Evolutionary conservation across 2,888 invertebrate species (phyloP).

Genomic region (Volucella inflata): DNA sequence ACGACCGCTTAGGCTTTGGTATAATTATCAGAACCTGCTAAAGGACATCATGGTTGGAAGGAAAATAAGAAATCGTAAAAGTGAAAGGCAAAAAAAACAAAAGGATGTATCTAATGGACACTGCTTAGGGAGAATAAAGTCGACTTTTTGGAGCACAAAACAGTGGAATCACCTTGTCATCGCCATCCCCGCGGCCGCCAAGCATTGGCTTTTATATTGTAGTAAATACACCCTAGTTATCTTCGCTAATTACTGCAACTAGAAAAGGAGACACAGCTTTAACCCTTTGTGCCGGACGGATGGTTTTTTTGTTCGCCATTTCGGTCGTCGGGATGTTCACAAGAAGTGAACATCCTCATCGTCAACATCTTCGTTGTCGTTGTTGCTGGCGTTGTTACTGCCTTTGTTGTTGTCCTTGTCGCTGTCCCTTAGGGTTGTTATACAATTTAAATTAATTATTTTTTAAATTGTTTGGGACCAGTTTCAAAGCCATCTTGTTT

Average conservation of each 20-base stretch:
- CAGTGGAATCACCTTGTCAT: background rate
- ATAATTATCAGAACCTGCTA: background rate
- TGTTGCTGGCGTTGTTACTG: background rate
- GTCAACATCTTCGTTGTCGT: background rate
- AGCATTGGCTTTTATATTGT: constrained; percentile 32
- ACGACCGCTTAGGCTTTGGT: background rate
- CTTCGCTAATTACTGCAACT: constrained; percentile 40
- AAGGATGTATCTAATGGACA: constrained; percentile 2
- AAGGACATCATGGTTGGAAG: constrained; percentile 16
- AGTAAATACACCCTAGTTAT: constrained; percentile 41
- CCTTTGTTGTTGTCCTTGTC: background rate
- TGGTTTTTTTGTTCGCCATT: background rate
- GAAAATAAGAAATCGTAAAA: constrained; percentile 10
- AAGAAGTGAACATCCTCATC: background rate
- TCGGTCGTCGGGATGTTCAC: constrained; percentile 3
- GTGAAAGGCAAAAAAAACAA: constrained; percentile 18
- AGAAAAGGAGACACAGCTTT: constrained; percentile 8
- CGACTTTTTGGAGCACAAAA: background rate
- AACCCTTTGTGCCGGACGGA: background rate
- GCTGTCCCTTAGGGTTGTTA: constrained; percentile 20
- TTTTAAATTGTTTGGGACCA: constrained; percentile 36
- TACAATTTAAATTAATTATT: constrained; percentile 51
- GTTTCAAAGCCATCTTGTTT: constrained; percentile 21
- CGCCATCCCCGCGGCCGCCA: constrained; percentile 10
- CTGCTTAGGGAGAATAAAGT: constrained; percentile 1